These are phyloP conservation scores for Drosophila pseudotakahashii DNA, from an alignment of 2,888 invertebrate species.

Conservation along the genomic window DNA sequence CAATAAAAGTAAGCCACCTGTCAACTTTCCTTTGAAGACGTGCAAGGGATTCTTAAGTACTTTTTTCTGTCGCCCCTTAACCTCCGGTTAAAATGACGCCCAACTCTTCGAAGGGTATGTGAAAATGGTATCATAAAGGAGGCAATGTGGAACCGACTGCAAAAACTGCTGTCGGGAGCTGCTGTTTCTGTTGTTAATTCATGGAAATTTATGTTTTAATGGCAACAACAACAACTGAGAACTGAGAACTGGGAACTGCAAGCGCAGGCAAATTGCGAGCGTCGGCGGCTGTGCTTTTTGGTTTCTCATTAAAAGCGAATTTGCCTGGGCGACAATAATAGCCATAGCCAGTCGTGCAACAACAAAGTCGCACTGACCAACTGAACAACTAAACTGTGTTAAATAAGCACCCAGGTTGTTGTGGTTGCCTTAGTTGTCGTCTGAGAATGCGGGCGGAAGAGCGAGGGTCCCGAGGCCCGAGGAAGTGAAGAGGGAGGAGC, in stretches of 20 bases:
- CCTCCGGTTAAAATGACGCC: not conserved
- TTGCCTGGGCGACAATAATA: slow-evolving; percentile 28
- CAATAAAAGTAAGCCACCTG: not conserved
- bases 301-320: slow-evolving; percentile 57
- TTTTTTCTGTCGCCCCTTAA: not conserved
- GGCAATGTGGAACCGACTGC: slow-evolving; percentile 8
- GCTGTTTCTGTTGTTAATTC: slow-evolving; percentile 36
- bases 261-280: slow-evolving; percentile 5
- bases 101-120: not conserved
- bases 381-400: slow-evolving; percentile 28
- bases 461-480: not conserved
- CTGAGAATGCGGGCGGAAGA: slow-evolving; percentile 60
- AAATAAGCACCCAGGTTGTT: slow-evolving; percentile 18
- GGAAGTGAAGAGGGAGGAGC: slow-evolving; percentile 3
- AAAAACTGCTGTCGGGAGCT: slow-evolving; percentile 8
- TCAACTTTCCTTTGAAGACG: not conserved
- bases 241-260: slow-evolving; percentile 1
- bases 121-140: not conserved
- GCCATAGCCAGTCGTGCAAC: slow-evolving; percentile 2
- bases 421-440: slow-evolving; percentile 30
- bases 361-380: slow-evolving; percentile 24
- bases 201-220: slow-evolving; percentile 59
- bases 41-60: not conserved
- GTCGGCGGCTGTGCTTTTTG: slow-evolving; percentile 42
- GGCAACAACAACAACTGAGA: slow-evolving; percentile 6